Evolutionary conservation across 30 jellyfish, hydroid and myxozoan genomes (phyloP).

Genomic region (Mastigias papua): DNA sequence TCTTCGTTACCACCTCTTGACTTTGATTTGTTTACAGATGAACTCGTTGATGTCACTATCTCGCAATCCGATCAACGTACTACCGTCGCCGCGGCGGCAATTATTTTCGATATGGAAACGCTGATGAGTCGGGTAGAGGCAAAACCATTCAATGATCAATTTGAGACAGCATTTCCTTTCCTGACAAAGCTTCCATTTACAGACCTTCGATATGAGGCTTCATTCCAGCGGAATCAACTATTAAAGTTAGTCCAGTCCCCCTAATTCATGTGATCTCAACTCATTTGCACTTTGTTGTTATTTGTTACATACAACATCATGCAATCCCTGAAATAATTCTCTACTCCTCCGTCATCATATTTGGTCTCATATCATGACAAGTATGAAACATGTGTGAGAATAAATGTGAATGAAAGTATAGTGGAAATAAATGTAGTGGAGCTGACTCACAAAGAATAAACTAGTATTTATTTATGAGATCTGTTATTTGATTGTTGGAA

Average conservation of each 20-base stretch:
- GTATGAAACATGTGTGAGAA: too few relatives aligned
- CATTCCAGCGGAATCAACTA: background rate
- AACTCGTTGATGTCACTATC: conserved; percentile 32
- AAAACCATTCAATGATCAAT: background rate
- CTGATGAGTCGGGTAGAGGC: conserved; percentile 43
- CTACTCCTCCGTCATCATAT: too few relatives aligned
- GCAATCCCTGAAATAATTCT: too few relatives aligned
- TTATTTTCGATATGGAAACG: conserved; percentile 42
- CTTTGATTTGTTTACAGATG: background rate
- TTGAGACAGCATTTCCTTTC: conserved; percentile 2
- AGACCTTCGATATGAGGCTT: conserved; percentile 20
- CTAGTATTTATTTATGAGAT: too few relatives aligned
- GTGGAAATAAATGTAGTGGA: conserved; percentile 26
- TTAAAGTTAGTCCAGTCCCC: background rate
- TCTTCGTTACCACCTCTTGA: background rate
- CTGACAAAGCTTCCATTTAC: conserved; percentile 2
- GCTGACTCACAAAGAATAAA: too few relatives aligned
- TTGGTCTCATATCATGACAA: too few relatives aligned
- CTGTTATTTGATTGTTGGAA: background rate
- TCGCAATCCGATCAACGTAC: conserved; percentile 32
- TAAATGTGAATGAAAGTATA: too few relatives aligned
- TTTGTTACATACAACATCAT: too few relatives aligned
- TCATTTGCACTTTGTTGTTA: too few relatives aligned
- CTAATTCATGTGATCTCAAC: background rate
- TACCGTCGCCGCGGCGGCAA: conserved; percentile 25